Evolutionary conservation across 1,140 invertebrate genomes (phyloP).

Genomic region (Hylyphantes graminicola): DNA sequence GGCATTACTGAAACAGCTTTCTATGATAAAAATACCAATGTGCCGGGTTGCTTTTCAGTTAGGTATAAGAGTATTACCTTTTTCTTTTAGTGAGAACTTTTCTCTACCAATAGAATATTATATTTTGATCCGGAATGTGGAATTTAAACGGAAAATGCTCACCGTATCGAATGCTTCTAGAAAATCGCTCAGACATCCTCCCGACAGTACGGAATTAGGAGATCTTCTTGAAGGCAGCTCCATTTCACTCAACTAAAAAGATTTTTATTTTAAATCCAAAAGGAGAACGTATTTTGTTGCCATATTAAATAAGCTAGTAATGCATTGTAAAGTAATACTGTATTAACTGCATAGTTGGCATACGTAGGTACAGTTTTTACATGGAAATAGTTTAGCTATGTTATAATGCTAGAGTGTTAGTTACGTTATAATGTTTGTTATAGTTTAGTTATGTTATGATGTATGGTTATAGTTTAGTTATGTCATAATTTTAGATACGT

Average conservation of each 20-base stretch:
- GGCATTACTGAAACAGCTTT: too few relatives aligned
- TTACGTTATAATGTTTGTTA: too few relatives aligned
- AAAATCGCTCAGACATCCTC: constrained; percentile 62
- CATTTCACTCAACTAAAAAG: constrained; percentile 72
- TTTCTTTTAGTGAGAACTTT: too few relatives aligned
- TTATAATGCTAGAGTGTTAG: too few relatives aligned
- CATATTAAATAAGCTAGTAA: neutral
- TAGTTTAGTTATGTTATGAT: too few relatives aligned
- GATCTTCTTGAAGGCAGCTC: constrained; percentile 74
- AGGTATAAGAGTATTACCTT: too few relatives aligned
- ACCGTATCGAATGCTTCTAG: constrained; percentile 63
- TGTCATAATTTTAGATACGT: neutral
- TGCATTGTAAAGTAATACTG: neutral
- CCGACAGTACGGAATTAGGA: constrained; percentile 46
- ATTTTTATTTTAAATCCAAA: neutral
- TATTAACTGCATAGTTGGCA: neutral
- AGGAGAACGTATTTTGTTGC: neutral
- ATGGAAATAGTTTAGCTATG: too few relatives aligned
- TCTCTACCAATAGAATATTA: too few relatives aligned
- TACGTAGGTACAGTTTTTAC: neutral
- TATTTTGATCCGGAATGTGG: too few relatives aligned
- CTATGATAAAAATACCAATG: too few relatives aligned
- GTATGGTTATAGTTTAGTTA: too few relatives aligned
- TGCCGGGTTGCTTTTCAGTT: too few relatives aligned
- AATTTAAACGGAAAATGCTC: neutral